phyloP scores from a whole-genome alignment of 2,888 invertebrate species.

The Agonopterix heracliana region DNA sequence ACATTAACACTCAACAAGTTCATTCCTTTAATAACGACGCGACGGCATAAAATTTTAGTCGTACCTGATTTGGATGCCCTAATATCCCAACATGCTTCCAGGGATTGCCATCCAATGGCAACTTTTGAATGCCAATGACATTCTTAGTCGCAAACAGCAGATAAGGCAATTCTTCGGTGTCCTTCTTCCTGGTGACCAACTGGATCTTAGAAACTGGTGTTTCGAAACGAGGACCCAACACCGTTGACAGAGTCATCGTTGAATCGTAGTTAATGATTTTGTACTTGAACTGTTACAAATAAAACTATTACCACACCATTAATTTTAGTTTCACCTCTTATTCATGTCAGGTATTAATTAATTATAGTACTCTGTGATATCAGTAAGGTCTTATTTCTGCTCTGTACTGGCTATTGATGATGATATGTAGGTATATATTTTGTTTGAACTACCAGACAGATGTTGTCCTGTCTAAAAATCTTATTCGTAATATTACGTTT shows the following conservation, averaged over 20 bases:
- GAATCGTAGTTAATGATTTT: conserved; percentile 79
- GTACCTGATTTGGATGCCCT: conserved; percentile 80
- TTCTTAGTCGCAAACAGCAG: conserved; percentile 79
- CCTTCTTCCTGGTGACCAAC: conserved; percentile 41
- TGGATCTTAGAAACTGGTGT: conserved; percentile 67
- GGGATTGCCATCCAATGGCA: conserved; percentile 86
- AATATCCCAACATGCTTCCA: conserved; percentile 78
- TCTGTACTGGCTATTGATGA: no score
- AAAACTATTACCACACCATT: no score
- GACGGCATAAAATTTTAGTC: background rate
- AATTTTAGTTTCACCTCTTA: no score
- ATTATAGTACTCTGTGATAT: no score
- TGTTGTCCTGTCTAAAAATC: no score
- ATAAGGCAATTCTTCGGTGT: conserved; percentile 47
- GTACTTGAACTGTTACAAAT: conserved; percentile 78
- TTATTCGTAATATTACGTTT: no score
- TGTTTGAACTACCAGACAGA: no score
- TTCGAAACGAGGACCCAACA: conserved; percentile 82
- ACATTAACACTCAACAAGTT: no score
- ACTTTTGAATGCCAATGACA: conserved; percentile 80
- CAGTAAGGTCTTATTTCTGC: no score
- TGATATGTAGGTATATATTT: no score
- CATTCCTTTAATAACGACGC: background rate
- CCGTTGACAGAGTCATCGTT: conserved; percentile 79
- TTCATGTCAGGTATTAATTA: no score